These are phyloP conservation scores for Dolichomitus sp. DNA, from an alignment of 2,888 invertebrate species.

Conservation along the genomic window DNA sequence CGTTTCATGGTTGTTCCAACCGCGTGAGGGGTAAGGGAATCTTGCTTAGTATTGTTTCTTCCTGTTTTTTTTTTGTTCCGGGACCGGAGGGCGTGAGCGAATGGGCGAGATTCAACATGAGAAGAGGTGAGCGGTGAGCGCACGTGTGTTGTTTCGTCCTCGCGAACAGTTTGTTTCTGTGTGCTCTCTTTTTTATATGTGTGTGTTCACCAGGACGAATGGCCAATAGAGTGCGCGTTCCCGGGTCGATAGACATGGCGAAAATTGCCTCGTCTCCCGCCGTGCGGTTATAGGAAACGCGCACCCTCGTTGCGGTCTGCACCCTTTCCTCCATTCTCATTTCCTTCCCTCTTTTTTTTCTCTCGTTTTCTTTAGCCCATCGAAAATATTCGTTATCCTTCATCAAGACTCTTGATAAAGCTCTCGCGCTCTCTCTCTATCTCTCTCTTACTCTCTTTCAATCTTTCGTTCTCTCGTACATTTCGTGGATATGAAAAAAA, in stretches of 20 bases:
- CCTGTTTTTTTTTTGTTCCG: conserved; percentile 5
- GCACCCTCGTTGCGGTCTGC: conserved; percentile 15
- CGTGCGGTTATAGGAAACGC: conserved; percentile 1
- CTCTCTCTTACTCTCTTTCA: conserved; percentile 71
- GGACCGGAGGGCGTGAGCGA: conserved; percentile 29
- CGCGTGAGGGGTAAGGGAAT: conserved; percentile 34
- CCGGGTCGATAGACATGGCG: not conserved
- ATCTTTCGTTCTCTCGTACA: conserved; percentile 71
- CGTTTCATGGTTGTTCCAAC: not conserved
- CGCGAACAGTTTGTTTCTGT: conserved; percentile 73
- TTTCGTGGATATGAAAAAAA: conserved; percentile 67
- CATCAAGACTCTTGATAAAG: conserved; percentile 49
- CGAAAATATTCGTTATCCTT: conserved; percentile 6
- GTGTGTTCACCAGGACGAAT: conserved; percentile 80
- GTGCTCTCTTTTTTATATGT: not conserved
- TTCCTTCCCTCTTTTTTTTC: conserved; percentile 7
- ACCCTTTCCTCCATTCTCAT: conserved; percentile 29
- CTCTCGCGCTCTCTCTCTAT: conserved; percentile 67
- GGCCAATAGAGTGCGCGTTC: conserved; percentile 3
- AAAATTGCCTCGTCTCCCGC: not conserved
- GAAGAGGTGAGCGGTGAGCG: conserved; percentile 61
- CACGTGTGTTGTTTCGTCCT: conserved; percentile 76
- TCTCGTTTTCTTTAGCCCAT: not conserved
- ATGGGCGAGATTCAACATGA: conserved; percentile 39
- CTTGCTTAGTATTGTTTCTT: conserved; percentile 25